Base-by-base conservation (phyloP, 2,888 invertebrate species). In the Agrochola macilenta region DNA sequence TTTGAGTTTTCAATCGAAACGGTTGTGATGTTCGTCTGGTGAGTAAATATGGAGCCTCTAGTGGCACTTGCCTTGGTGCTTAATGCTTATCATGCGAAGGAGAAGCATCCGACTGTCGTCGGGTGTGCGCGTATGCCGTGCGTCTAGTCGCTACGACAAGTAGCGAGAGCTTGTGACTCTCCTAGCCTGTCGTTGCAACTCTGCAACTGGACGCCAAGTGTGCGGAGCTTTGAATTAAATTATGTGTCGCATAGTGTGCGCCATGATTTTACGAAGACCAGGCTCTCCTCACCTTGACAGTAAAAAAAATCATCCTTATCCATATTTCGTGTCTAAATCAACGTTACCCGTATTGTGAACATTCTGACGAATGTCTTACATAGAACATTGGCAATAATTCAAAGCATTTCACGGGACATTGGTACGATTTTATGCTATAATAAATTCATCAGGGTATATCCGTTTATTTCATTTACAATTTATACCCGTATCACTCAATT, bases 401-500 rank as follows among this genome's bases (percentile, higher is more conserved):
- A 58, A 73, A 61, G 3, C 26, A 49, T 64, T 64, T 43, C 43
- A 35, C 11, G 20, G 64, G 49, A n/a, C 26, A 58, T 76, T 69
- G 26, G 20, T 46, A 12, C 26, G 12, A 60, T 77, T 54, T 39
- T 26, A 35, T 54, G 54, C 61, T n/a, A 30, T 35, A 65, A 69
- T 54, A 83, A 78, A 76, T 76, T 78, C 71, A 63, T 35, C 49
- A 23, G 57, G n/a, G 20, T 57, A 39, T 61, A 49, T 68, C 54
- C 64, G 71, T 74, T 78, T 63, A 78, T 80, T 83, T 71, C 61
- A 54, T 80, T 75, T 52, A 69, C 65, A 76, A 71, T 78, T 80
- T 63, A 72, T 49, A 61, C 39, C 52, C 69, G 35, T 69, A 71
- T 75, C 73, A 46, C 46, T 46, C 71, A 64, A 79, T 76, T 76